phyloP scores from a whole-genome alignment of 2,113 vertebrate species.

The Myotis yumanensis region DNA sequence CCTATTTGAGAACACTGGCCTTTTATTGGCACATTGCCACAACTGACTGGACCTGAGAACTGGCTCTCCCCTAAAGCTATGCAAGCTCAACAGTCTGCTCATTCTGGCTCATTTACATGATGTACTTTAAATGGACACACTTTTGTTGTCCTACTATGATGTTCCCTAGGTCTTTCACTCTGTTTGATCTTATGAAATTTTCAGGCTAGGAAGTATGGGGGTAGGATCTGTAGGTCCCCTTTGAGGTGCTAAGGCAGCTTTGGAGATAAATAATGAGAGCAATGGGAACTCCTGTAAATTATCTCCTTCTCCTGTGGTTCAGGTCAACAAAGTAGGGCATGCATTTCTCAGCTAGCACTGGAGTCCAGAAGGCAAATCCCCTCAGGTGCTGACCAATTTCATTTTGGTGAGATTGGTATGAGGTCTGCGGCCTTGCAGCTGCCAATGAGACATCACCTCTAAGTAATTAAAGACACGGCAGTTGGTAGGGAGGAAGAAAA shows the following conservation, averaged over 20 bases:
- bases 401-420: slow-evolving; percentile 22
- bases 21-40: neutral
- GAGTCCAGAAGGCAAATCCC: slow-evolving; percentile 42
- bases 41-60: neutral
- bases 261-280: neutral
- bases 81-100: neutral
- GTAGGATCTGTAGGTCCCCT: neutral
- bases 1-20: neutral
- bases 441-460: neutral
- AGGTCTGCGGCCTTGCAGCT: slow-evolving; percentile 16
- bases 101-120: neutral
- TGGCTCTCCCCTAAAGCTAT: neutral
- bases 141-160: neutral
- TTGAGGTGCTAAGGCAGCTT: neutral
- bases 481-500: neutral
- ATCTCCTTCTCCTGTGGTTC: neutral
- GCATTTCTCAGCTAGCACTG: neutral
- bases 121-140: no score
- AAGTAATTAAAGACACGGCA: slow-evolving; percentile 64
- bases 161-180: neutral
- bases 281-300: neutral
- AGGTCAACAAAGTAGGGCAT: slow-evolving; percentile 25
- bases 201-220: neutral
- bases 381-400: slow-evolving; percentile 16
- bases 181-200: neutral